Conservation (phyloP, 2,888 invertebrate species). For the Gastracanthus pulcherrimus region DNA sequence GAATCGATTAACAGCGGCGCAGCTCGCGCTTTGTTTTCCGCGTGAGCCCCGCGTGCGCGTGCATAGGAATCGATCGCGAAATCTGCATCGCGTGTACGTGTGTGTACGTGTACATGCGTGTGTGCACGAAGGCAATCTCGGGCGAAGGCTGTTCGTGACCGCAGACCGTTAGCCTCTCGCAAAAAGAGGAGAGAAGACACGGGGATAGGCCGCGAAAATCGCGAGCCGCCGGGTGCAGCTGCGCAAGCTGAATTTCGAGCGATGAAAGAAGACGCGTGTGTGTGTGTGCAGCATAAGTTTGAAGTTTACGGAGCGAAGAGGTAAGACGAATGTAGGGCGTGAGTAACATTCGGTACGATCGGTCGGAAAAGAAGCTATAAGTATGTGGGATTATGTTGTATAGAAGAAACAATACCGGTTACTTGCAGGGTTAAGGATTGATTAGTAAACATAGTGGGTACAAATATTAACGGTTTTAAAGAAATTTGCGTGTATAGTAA, state of each 20-base stretch:
- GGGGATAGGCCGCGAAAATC: neutral
- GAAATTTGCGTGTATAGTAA: no score
- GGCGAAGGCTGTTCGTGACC: constrained; percentile 40
- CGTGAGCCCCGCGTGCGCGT: constrained; percentile 1
- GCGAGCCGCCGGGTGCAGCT: neutral
- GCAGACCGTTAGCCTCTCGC: constrained; percentile 32
- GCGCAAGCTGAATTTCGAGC: neutral
- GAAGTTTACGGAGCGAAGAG: no score
- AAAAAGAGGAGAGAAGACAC: neutral
- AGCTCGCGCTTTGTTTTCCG: neutral
- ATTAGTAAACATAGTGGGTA: no score
- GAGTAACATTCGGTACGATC: no score
- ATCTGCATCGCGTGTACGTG: constrained; percentile 39
- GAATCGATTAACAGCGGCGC: neutral
- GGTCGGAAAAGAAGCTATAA: no score
- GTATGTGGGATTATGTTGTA: no score
- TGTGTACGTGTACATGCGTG: neutral
- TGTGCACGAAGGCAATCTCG: constrained; percentile 29
- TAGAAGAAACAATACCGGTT: no score
- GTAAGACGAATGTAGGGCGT: no score
- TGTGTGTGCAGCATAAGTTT: no score
- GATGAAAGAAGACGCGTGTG: neutral
- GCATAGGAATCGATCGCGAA: constrained; percentile 18
- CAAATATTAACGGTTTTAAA: no score
- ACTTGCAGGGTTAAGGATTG: no score